Conservation (phyloP, 2,888 invertebrate species). For the Xestia xanthographa region DNA sequence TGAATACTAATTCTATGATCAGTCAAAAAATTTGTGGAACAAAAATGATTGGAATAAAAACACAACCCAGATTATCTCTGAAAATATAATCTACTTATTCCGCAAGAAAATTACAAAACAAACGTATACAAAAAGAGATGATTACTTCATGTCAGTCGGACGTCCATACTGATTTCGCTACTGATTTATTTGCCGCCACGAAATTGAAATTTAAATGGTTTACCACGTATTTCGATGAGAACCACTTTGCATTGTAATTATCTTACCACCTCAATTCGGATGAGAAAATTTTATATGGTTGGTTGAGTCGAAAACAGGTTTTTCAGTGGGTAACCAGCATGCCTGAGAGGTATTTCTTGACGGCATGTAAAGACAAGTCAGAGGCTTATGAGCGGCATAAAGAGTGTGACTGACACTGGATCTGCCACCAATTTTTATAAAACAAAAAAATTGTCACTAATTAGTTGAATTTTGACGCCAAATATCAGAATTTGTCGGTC, state of each 20-base stretch:
- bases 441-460: too few species aligned
- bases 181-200: constrained; percentile 39
- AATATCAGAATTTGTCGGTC: too few species aligned
- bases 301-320: constrained; percentile 10
- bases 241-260: constrained; percentile 45
- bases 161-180: constrained; percentile 16
- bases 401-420: too few species aligned
- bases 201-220: constrained; percentile 55
- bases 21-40: too few species aligned
- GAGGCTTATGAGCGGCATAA: too few species aligned
- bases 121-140: not conserved
- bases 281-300: constrained; percentile 24
- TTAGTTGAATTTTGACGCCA: too few species aligned
- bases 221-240: constrained; percentile 16
- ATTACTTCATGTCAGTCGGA: constrained; percentile 7
- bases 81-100: not conserved
- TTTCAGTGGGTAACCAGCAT: not conserved
- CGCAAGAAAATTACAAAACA: not conserved
- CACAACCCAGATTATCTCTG: not conserved
- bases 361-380: too few species aligned
- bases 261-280: constrained; percentile 31
- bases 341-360: too few species aligned
- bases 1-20: not conserved
- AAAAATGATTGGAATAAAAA: not conserved
- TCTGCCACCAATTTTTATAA: too few species aligned